Base-by-base conservation (phyloP, 1,140 invertebrate species). In the Megalonaias nervosa region DNA sequence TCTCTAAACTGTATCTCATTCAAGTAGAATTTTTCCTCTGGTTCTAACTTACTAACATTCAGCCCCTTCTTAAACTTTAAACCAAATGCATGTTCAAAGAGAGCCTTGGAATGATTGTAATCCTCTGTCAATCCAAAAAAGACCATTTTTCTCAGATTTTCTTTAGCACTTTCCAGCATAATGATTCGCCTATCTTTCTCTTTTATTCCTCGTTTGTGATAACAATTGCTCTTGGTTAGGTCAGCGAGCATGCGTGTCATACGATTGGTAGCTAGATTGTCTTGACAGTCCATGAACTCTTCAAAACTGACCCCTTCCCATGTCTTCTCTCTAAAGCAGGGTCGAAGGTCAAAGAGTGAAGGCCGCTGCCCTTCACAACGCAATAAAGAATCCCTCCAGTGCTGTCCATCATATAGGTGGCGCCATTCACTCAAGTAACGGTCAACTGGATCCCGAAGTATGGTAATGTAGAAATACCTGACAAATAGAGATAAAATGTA, bases 61-160 rank as follows among this genome's bases (percentile, higher is more conserved):
- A 77, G 71, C 4, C 66, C 57, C 19, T 19, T 71, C 13, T 61
- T 64, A 55, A 84, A 84, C 68, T 95, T 93, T 85, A 99, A 92
- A 89, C 96, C 95, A 89, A 99, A 99, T 31, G 96, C 98, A 91
- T 97, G 95, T 89, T 99, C 98, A 90, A 99, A 99, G 61, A 99
- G 94, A 88, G 97, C 97, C 89, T 99, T 97, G 31, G 95, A 96
- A 81, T 96, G 95, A 94, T 95, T 87, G 91, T 98, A 97, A 91
- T 95, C 94, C 91, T 99, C 98, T 23, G 97, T 98, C 72, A 99
- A 93, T 75, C 97, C 98, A 91, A 99, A 99, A 89, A 97, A 99
- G 58, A 97, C 95, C 95, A 99, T 97, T 66, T 95, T 94, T 76
- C 95, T 94, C 61, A 99, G 92, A 92, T 99, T 99, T 75, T 94